phyloP scores from a whole-genome alignment of 2,797 vertebrate genomes.

The Myotis vivesi region DNA sequence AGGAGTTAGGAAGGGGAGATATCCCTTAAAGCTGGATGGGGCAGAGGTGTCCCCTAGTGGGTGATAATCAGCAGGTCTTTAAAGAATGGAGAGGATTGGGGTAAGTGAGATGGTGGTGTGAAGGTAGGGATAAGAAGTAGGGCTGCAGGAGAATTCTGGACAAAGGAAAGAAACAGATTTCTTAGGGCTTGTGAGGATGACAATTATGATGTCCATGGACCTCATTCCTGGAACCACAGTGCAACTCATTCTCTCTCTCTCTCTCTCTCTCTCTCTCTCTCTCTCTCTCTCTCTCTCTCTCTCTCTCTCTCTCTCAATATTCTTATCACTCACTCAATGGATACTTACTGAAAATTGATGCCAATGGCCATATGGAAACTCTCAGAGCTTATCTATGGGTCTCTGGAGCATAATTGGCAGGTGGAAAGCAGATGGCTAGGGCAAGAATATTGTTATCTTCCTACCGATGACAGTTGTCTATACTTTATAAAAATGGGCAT shows the following conservation, averaged over 20 bases:
- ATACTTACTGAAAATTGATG: constrained; percentile 48
- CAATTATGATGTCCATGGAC: no score
- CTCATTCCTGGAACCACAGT: background rate
- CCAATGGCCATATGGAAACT: constrained; percentile 12
- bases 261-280: no score
- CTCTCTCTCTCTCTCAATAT: background rate
- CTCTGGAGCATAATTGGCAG: background rate
- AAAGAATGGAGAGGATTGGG: background rate
- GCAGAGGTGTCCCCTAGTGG: background rate
- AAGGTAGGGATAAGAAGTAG: background rate
- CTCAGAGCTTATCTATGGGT: constrained; percentile 5
- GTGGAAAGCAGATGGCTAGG: background rate
- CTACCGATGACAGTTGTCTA: background rate
- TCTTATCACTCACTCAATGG: background rate
- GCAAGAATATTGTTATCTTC: constrained; percentile 8
- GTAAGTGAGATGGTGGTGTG: background rate
- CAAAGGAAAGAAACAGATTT: background rate
- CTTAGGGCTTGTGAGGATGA: background rate
- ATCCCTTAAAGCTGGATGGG: background rate
- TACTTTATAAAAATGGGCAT: background rate
- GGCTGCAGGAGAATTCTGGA: background rate
- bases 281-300: no score
- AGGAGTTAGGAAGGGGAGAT: background rate
- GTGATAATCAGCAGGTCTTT: background rate
- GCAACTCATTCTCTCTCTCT: background rate